These are phyloP conservation scores for Trachelus iudaicus DNA, from an alignment of 2,888 invertebrate genomes.

Conservation along the genomic window DNA sequence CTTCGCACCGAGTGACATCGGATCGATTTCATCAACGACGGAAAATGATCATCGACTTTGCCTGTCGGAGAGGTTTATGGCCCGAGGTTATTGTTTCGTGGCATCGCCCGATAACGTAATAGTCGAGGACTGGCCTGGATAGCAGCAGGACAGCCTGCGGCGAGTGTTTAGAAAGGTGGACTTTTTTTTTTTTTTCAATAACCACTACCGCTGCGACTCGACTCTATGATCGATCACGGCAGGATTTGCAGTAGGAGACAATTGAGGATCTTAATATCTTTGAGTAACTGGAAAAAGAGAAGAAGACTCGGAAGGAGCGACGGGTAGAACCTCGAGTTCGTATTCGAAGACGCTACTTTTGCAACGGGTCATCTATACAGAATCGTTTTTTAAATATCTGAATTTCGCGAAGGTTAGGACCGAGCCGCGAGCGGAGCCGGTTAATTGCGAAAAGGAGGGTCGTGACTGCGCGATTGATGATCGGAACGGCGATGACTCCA, in stretches of 20 bases:
- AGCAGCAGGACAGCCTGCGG: conserved; percentile 16
- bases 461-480: background rate
- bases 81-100: conserved; percentile 18
- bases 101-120: conserved; percentile 28
- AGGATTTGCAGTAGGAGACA: background rate
- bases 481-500: background rate
- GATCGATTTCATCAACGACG: background rate
- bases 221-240: background rate
- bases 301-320: background rate
- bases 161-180: conserved; percentile 33
- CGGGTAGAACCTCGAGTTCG: background rate
- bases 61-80: conserved; percentile 12
- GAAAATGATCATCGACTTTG: background rate
- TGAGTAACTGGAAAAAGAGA: background rate
- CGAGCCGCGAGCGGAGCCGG: background rate
- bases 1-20: background rate
- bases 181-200: background rate
- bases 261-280: background rate
- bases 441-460: conserved; percentile 2
- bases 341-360: background rate
- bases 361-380: background rate
- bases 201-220: background rate
- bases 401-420: background rate
- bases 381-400: background rate
- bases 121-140: conserved; percentile 21